Conservation (phyloP, 2,888 invertebrate species). For the Dysmachus trigonus region DNA sequence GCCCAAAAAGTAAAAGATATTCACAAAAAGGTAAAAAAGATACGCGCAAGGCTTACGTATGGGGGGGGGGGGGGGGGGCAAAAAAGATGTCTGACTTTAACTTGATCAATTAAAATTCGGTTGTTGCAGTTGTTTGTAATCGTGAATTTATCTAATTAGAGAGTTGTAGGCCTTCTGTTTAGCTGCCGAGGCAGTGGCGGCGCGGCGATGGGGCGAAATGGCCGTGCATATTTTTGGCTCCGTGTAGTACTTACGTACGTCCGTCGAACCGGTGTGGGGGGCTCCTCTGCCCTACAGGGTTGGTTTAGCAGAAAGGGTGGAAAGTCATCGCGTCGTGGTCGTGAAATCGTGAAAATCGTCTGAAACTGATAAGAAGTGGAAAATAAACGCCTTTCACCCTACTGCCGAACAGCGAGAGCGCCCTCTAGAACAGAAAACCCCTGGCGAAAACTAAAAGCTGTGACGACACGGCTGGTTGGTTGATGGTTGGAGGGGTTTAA, state of each 20-base stretch:
- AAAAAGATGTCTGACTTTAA: conserved; percentile 17
- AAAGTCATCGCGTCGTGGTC: conserved; percentile 35
- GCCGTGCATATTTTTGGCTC: conserved; percentile 22
- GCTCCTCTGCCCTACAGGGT: background rate
- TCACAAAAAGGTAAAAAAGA: background rate
- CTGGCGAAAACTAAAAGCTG: background rate
- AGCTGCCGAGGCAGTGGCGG: background rate
- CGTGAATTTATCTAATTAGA: conserved; percentile 38
- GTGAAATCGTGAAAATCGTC: conserved; percentile 45
- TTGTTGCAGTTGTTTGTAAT: conserved; percentile 40
- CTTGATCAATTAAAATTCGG: conserved; percentile 40
- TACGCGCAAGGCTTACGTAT: background rate
- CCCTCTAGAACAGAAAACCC: background rate
- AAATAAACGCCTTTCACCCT: conserved; percentile 19
- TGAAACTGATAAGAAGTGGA: conserved; percentile 48
- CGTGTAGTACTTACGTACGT: background rate
- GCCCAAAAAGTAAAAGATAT: background rate
- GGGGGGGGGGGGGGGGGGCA: background rate
- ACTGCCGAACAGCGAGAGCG: background rate
- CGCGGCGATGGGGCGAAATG: background rate
- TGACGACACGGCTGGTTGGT: background rate
- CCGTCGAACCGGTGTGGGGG: background rate
- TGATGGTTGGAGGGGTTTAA: too few species aligned
- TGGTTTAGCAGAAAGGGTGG: background rate
- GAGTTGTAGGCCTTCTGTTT: conserved; percentile 4